Percentiles rank a stretch among this genome's conserved stretches.
Evolutionary conservation across 2,888 invertebrate species (phyloP).

Genomic region (Carabus problematicus): DNA sequence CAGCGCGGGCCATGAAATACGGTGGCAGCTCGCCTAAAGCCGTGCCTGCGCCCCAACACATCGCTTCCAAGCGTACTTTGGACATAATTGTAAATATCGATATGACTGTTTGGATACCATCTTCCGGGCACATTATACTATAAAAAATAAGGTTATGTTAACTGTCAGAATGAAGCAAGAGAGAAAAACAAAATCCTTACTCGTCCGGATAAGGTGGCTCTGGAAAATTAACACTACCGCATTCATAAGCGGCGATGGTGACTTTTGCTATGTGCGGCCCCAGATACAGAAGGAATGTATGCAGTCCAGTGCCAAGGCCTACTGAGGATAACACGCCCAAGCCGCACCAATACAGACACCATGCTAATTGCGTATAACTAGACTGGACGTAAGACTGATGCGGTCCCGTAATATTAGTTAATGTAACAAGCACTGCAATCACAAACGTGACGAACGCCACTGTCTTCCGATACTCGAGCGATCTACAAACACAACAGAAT

Average conservation of each 20-base stretch:
- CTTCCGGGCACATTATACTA: conserved; percentile 92
- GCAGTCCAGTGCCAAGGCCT: conserved; percentile 96
- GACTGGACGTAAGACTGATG: conserved; percentile 69
- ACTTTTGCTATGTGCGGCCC: conserved; percentile 99
- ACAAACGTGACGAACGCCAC: conserved; percentile 63
- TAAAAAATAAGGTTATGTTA: conserved; percentile 46
- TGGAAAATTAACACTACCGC: conserved; percentile 93
- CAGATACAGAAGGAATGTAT: conserved; percentile 97
- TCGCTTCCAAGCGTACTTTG: conserved; percentile 93
- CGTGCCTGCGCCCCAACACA: conserved; percentile 98
- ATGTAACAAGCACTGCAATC: conserved; percentile 61
- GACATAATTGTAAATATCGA: conserved; percentile 93
- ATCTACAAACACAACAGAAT: conserved; percentile 61
- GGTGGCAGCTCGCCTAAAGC: conserved; percentile 99
- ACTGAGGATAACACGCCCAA: conserved; percentile 94
- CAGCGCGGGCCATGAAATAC: conserved; percentile 99
- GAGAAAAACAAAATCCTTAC: conserved; percentile 63
- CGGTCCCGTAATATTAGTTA: conserved; percentile 69
- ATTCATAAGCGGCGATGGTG: conserved; percentile 97
- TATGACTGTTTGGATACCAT: conserved; percentile 69
- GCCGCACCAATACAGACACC: conserved; percentile 59
- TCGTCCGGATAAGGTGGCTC: conserved; percentile 98
- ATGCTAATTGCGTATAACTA: conserved; percentile 55
- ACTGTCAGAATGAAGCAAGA: no score
- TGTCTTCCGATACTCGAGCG: conserved; percentile 67